These are phyloP conservation scores for Alaudala cheleensis DNA, from an alignment of 2,113 vertebrate species.

Conservation along the genomic window DNA sequence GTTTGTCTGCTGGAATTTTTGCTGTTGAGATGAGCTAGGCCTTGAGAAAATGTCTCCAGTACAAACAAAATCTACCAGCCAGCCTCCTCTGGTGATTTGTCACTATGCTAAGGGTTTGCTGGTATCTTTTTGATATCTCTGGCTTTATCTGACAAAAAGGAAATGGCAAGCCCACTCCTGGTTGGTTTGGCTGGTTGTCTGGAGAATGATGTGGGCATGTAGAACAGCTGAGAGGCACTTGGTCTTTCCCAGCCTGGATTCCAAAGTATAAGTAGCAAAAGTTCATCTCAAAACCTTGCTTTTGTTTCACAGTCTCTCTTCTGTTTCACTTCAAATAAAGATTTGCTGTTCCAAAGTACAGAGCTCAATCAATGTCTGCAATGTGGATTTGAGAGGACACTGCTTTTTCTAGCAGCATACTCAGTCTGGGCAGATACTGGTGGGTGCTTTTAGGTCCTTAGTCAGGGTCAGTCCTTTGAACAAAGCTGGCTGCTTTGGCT, in stretches of 20 bases:
- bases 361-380: neutral
- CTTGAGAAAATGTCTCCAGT: neutral
- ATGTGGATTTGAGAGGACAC: neutral
- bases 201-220: neutral
- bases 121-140: neutral
- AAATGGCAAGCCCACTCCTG: neutral
- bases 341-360: neutral
- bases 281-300: neutral
- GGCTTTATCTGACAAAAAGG: neutral
- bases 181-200: neutral
- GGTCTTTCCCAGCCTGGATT: neutral
- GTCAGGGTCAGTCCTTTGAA: neutral
- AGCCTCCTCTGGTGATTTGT: neutral
- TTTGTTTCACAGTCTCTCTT: neutral
- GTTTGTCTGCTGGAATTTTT: neutral
- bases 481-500: neutral
- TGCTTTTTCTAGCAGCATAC: neutral
- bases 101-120: neutral
- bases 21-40: neutral
- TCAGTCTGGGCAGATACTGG: neutral
- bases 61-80: neutral
- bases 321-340: neutral
- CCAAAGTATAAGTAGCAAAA: neutral
- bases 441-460: neutral
- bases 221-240: neutral